Evolutionary conservation across 37 sponge, comb jelly and placozoan species (phyloP), one percentile per base, ranked within the genome.

Genomic region (Agelas oroides): DNA sequence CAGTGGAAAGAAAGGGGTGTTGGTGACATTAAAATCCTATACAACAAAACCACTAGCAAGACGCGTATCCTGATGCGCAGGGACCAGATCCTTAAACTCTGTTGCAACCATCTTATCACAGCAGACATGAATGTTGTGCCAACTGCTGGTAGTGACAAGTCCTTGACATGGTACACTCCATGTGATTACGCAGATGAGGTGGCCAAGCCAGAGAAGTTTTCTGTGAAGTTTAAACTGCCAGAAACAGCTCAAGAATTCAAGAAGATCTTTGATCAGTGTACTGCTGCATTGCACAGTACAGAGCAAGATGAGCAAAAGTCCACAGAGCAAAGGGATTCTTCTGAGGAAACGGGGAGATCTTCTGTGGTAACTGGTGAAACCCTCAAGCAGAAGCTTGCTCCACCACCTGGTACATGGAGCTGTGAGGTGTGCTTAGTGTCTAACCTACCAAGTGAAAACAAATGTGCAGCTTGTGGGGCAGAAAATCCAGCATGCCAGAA

Each of bases 51-150:
- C 24, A 94, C 86, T 23, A 80, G 81, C 15, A 92, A 89, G 58
- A 71, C 69, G 21, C 77, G 96, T 23, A 28, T 98, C 1, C 59
- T 98, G 27, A 96, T 98, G 98, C 75, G 98, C 33, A 83, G 98
- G 36, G 98, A 98, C 37, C 90, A 89, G 59, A 88, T 94, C 0
- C 69, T 90, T 70, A 98, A 98, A 81, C 67, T 98, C 18, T 98
- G 98, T 80, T 93, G 94, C 67, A 98, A 95, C 66, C 98, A 98
- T 56, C 83, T 58, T 82, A 92, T 98, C 36, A 91, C 86, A 38
- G 39, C 53, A 14, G 90, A 89, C 39, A 96, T 96, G 94, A 78
- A 39, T 18, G 60, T 98, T 46, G 46, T 46, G 8, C 46, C 46
- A 46, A 46, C 46, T 8, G 46, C 65, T 5, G 79, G 59, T 69